These are phyloP conservation scores for Pygoscelis adeliae DNA, from an alignment of 2,113 vertebrate genomes.

Conservation along the genomic window DNA sequence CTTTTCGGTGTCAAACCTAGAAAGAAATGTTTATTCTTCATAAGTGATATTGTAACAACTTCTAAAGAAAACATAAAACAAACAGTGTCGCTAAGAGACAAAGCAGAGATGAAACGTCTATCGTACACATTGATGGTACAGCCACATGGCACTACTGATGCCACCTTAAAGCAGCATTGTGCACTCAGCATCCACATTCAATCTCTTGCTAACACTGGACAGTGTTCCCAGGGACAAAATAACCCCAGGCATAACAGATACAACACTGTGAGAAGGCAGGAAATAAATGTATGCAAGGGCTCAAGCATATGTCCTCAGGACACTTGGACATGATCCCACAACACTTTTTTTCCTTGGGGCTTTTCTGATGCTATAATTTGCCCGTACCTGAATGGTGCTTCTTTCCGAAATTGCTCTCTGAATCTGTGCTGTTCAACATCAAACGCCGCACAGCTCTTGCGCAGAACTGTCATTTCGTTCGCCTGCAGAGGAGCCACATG, in stretches of 20 bases:
- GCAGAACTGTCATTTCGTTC: constrained; percentile 79
- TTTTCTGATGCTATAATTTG: fast-evolving
- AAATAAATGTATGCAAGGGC: background rate
- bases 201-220: background rate
- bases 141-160: background rate
- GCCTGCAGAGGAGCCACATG: constrained; percentile 90
- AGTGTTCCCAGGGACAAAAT: background rate
- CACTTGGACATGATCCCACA: background rate
- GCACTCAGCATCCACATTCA: background rate
- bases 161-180: background rate
- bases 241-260: background rate
- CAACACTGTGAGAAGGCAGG: background rate
- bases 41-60: background rate
- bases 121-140: background rate
- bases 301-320: fast-evolving
- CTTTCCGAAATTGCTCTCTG: constrained; percentile 78
- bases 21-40: background rate
- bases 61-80: background rate
- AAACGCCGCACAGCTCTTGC: constrained; percentile 80
- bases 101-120: background rate
- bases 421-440: constrained; percentile 83
- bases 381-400: constrained; percentile 88
- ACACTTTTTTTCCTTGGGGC: too few relatives aligned
- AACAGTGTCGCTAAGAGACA: background rate
- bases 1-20: constrained; percentile 82